These are phyloP conservation scores for Beroe ovata DNA, from an alignment of 37 sponge, comb jelly and placozoan species.

Conservation along the genomic window DNA sequence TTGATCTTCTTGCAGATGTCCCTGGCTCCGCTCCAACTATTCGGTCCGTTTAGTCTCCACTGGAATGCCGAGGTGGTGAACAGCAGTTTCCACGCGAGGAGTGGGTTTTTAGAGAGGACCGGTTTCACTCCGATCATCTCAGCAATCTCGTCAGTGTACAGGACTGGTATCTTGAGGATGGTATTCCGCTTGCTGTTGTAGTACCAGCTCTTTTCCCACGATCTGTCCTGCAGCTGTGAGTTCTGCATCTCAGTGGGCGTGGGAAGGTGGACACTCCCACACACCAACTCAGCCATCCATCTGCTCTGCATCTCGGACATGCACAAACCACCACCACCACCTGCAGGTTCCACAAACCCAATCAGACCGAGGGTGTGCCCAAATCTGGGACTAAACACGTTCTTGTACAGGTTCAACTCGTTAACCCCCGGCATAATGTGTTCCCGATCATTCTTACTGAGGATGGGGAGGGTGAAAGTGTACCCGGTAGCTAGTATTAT, in stretches of 20 bases:
- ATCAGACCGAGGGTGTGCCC: constrained; percentile 83
- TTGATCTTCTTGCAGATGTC: constrained; percentile 15
- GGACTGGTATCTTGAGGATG: constrained; percentile 64
- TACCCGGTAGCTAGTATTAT: constrained; percentile 51
- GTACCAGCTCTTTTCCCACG: constrained; percentile 42
- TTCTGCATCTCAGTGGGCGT: constrained; percentile 68
- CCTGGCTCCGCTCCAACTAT: constrained; percentile 19
- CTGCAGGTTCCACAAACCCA: constrained; percentile 82
- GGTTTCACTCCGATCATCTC: constrained; percentile 79
- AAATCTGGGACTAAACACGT: constrained; percentile 73
- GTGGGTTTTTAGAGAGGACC: constrained; percentile 66
- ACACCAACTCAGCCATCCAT: constrained; percentile 80
- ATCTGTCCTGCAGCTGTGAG: constrained; percentile 67
- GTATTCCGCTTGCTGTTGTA: constrained; percentile 45
- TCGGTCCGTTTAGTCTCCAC: constrained; percentile 48
- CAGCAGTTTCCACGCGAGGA: constrained; percentile 17
- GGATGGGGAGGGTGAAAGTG: constrained; percentile 70
- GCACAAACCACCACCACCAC: constrained; percentile 75
- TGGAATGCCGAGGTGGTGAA: constrained; percentile 32
- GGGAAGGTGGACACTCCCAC: constrained; percentile 69
- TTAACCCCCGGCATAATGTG: constrained; percentile 54
- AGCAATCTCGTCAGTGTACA: constrained; percentile 80
- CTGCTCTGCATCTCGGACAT: constrained; percentile 85
- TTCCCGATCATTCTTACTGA: constrained; percentile 70
- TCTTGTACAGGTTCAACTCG: constrained; percentile 76